phyloP scores from a whole-genome alignment of 2,113 vertebrate species.

The Caranx ignobilis region DNA sequence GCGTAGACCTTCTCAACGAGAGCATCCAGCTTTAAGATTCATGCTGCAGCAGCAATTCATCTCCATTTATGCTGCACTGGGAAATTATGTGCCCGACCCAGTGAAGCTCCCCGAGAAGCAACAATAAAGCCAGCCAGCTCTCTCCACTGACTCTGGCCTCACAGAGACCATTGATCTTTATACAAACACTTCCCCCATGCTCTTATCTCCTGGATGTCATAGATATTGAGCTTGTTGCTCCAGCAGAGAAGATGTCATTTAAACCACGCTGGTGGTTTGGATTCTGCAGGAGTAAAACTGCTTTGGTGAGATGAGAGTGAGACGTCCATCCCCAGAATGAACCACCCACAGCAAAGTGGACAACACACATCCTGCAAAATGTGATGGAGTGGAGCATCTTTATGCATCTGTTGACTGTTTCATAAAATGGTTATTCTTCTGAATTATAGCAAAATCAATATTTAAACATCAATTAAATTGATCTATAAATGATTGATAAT shows the following conservation, averaged over 20 bases:
- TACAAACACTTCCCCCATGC: constrained; percentile 5
- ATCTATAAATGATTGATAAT: no score
- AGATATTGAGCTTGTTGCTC: constrained; percentile 24
- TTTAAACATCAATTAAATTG: no score
- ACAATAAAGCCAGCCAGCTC: constrained; percentile 41
- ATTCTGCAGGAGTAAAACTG: neutral
- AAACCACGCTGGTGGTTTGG: neutral
- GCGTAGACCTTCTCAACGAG: constrained; percentile 7
- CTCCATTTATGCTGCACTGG: constrained; percentile 60
- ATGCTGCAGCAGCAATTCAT: constrained; percentile 26
- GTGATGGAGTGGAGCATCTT: neutral
- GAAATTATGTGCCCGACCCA: constrained; percentile 58
- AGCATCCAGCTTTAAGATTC: constrained; percentile 19
- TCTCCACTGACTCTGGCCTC: constrained; percentile 47
- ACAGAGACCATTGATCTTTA: constrained; percentile 52
- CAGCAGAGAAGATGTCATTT: constrained; percentile 19
- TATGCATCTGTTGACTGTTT: no score
- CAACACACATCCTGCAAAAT: neutral
- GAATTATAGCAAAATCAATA: no score
- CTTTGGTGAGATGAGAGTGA: neutral
- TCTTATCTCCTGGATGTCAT: constrained; percentile 35
- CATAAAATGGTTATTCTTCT: no score
- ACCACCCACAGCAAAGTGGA: neutral
- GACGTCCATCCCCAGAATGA: neutral
- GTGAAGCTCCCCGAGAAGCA: constrained; percentile 50